Conservation (phyloP, 2,888 invertebrate genomes). For the Trisateles emortualis region DNA sequence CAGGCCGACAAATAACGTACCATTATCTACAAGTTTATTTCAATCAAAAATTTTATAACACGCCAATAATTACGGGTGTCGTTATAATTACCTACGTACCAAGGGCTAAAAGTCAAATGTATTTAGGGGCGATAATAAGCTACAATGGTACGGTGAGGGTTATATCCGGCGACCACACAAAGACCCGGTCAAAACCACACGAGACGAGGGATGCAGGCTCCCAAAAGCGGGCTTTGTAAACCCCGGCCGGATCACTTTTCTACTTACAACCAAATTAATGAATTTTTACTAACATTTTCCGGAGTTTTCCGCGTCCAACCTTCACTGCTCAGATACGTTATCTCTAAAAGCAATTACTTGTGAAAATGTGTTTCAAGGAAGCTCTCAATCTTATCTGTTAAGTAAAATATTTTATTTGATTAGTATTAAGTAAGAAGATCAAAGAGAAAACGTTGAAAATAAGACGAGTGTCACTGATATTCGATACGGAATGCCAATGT, state of each 20-base stretch:
- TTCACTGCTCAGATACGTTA: conserved; percentile 18
- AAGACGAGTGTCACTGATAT: conserved; percentile 1
- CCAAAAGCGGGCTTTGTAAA: conserved; percentile 26
- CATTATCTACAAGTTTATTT: conserved; percentile 27
- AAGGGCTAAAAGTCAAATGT: conserved; percentile 62
- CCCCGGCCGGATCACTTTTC: conserved; percentile 44
- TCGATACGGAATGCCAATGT: conserved; percentile 1
- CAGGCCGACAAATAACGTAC: conserved; percentile 37
- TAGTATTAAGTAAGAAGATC: conserved; percentile 1
- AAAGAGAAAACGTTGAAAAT: background rate
- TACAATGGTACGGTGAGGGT: conserved; percentile 44
- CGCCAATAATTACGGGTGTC: conserved; percentile 48
- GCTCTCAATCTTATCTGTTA: conserved; percentile 20
- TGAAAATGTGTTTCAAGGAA: conserved; percentile 25
- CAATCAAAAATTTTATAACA: conserved; percentile 24
- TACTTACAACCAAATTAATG: conserved; percentile 58
- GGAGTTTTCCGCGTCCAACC: conserved; percentile 38
- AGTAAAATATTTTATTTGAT: conserved; percentile 5
- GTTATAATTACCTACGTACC: conserved; percentile 57
- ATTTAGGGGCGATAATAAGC: conserved; percentile 62
- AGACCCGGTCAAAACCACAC: conserved; percentile 64
- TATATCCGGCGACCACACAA: conserved; percentile 58
- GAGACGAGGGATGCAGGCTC: conserved; percentile 28
- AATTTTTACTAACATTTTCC: conserved; percentile 58
- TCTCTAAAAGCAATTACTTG: conserved; percentile 15